A percentile compares a stretch with the other conserved stretches of the same genome.
Conservation (phyloP, 1,140 invertebrate genomes). For the Harpegnathos saltator region DNA sequence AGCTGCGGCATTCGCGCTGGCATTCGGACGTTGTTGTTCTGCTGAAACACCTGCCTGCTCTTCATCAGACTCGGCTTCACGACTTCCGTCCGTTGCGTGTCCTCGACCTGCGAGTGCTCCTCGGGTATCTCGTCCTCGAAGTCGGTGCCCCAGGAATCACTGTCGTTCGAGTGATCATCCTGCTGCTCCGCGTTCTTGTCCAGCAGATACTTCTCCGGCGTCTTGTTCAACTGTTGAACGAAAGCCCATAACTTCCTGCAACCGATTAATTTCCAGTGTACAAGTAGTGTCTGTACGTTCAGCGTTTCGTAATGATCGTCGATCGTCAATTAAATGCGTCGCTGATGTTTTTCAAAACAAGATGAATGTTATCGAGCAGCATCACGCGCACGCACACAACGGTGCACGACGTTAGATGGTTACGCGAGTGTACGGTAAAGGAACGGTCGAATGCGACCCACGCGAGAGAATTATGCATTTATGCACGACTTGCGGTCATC, state of each 20-base stretch:
- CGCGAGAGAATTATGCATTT: conserved; percentile 59
- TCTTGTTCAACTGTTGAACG: conserved; percentile 79
- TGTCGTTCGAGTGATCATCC: conserved; percentile 77
- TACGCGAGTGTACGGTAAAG: conserved; percentile 5
- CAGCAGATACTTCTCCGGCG: conserved; percentile 77
- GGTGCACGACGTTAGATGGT: not conserved
- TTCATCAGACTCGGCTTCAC: not conserved
- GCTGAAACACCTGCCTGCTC: not conserved
- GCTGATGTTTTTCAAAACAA: too few species aligned
- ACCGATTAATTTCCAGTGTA: not conserved
- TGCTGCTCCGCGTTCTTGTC: conserved; percentile 50
- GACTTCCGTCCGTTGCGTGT: not conserved
- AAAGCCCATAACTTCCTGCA: conserved; percentile 79
- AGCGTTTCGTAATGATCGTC: too few species aligned
- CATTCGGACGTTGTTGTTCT: not conserved
- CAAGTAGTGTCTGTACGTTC: too few species aligned
- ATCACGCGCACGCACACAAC: not conserved
- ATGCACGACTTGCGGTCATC: conserved; percentile 38
- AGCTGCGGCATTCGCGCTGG: not conserved
- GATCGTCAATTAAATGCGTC: too few species aligned
- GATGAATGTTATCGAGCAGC: too few species aligned
- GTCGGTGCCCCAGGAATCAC: conserved; percentile 81
- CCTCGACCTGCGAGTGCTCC: conserved; percentile 53
- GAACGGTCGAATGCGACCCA: conserved; percentile 57
- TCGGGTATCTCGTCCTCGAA: conserved; percentile 79